Conservation (phyloP, 2,797 vertebrate genomes). For the Ctenosaura bakeri region DNA sequence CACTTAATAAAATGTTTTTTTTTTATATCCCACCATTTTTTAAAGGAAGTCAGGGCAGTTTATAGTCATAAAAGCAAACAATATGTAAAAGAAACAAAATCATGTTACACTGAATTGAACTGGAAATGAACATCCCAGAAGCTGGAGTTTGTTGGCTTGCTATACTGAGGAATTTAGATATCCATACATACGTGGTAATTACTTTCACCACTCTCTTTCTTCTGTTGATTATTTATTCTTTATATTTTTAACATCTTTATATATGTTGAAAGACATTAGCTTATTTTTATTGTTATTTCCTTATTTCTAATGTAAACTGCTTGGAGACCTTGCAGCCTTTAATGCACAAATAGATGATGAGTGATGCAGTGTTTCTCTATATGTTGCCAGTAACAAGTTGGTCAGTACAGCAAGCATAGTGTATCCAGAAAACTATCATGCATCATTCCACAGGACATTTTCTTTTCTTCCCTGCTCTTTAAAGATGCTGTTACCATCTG, state of each 20-base stretch:
- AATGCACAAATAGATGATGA: not conserved
- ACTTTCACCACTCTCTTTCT: not conserved
- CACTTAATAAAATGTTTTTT: not conserved
- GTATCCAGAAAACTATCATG: not conserved
- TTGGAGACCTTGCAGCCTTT: not conserved
- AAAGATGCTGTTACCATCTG: not conserved
- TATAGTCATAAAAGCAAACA: not conserved
- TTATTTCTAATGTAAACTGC: not conserved
- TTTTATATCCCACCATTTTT: not conserved
- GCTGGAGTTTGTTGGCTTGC: not conserved
- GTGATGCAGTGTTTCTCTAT: not conserved
- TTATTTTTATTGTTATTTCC: not conserved
- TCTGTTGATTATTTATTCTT: not conserved
- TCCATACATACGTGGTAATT: not conserved
- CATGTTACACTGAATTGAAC: no score
- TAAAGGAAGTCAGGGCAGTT: not conserved
- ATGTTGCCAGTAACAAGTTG: not conserved
- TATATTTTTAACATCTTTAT: not conserved
- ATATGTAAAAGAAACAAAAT: not conserved
- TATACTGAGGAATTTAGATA: not conserved
- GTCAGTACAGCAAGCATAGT: not conserved
- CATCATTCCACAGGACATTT: not conserved
- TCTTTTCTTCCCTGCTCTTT: not conserved
- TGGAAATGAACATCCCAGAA: not conserved
- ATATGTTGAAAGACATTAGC: not conserved